phyloP scores from a whole-genome alignment of 1,140 invertebrate genomes.

The Mactra quadrangularis region DNA sequence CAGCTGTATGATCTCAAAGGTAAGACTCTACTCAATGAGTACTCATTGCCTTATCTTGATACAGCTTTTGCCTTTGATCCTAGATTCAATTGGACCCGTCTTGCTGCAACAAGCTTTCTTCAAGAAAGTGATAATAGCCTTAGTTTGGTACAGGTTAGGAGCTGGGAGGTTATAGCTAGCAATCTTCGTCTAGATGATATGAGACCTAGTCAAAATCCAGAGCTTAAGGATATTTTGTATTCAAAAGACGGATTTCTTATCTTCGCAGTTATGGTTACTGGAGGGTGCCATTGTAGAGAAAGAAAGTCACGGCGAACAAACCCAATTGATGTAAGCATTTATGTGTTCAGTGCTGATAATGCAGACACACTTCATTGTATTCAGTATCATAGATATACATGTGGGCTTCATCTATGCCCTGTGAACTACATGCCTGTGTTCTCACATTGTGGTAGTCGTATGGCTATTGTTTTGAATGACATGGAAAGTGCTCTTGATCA shows the following conservation, averaged over 20 bases:
- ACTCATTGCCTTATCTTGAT: constrained; percentile 73
- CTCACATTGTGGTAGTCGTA: constrained; percentile 81
- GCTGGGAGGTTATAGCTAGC: constrained; percentile 77
- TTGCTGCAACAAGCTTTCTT: constrained; percentile 82
- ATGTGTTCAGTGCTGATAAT: constrained; percentile 81
- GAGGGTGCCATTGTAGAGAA: constrained; percentile 80
- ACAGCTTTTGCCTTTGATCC: constrained; percentile 83
- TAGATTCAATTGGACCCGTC: constrained; percentile 77
- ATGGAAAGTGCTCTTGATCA: constrained; percentile 77
- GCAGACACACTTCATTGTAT: constrained; percentile 81
- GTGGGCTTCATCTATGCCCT: constrained; percentile 80
- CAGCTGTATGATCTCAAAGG: constrained; percentile 79
- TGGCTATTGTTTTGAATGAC: constrained; percentile 82
- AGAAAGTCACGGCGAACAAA: constrained; percentile 76
- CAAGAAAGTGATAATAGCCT: constrained; percentile 79
- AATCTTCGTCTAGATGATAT: constrained; percentile 79
- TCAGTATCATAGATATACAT: constrained; percentile 81
- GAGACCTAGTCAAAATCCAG: constrained; percentile 74
- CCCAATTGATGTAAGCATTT: constrained; percentile 80
- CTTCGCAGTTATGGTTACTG: constrained; percentile 80
- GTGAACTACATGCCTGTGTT: constrained; percentile 82
- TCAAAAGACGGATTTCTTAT: constrained; percentile 81
- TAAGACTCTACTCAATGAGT: constrained; percentile 75
- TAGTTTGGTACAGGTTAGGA: constrained; percentile 74
- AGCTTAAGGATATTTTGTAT: constrained; percentile 80